phyloP scores from a whole-genome alignment of 2,888 invertebrate genomes.

The Gortyna flavago region DNA sequence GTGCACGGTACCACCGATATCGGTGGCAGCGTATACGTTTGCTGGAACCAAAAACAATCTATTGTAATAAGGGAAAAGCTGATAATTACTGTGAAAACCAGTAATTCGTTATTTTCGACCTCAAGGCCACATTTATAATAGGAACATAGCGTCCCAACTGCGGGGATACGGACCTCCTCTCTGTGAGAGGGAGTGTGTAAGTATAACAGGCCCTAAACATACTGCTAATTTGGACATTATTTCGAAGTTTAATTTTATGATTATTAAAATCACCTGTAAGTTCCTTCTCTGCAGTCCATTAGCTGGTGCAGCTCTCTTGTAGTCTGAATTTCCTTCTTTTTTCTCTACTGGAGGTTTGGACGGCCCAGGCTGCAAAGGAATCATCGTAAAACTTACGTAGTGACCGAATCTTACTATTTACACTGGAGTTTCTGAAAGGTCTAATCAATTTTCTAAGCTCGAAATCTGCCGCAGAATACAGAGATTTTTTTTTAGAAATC shows the following conservation, averaged over 20 bases:
- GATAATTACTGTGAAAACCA: not conserved
- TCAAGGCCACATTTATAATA: no score
- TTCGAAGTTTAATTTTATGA: not conserved
- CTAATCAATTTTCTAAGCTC: not conserved
- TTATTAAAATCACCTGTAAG: constrained; percentile 59
- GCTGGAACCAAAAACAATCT: constrained; percentile 57
- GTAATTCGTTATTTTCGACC: not conserved
- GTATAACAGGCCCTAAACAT: not conserved
- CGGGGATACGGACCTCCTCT: not conserved
- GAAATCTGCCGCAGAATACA: not conserved
- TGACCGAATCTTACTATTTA: not conserved
- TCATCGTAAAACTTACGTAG: no score
- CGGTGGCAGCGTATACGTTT: constrained; percentile 68
- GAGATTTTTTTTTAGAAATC: not conserved
- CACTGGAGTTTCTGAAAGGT: not conserved
- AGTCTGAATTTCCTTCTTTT: constrained; percentile 67
- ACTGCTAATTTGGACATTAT: not conserved
- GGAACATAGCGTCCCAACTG: not conserved
- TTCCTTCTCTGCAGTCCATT: constrained; percentile 79
- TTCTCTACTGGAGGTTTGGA: constrained; percentile 57
- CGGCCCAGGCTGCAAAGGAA: constrained; percentile 62
- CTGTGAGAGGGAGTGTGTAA: not conserved
- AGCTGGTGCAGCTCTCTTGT: constrained; percentile 76
- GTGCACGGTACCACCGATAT: constrained; percentile 69
- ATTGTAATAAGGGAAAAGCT: not conserved